Evolutionary conservation across 2,113 vertebrate species (phyloP).

Genomic region (Coracopsis vasa): DNA sequence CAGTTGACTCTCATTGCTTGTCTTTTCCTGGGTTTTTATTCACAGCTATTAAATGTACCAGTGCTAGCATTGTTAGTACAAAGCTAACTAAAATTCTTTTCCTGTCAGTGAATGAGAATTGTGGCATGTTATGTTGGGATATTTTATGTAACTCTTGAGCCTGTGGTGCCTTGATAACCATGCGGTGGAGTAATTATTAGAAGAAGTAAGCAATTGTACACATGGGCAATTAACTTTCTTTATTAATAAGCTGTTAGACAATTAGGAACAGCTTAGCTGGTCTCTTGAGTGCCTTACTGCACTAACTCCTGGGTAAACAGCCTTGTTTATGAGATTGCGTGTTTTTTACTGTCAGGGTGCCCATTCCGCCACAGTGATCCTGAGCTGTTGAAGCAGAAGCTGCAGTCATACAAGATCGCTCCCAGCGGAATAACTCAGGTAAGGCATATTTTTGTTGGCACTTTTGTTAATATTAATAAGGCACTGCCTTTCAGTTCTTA

Average conservation of each 20-base stretch:
- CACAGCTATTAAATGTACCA: not conserved
- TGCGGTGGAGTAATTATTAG: slow-evolving; percentile 27
- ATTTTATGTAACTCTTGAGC: slow-evolving; percentile 54
- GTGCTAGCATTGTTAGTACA: not conserved
- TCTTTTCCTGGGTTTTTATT: not conserved
- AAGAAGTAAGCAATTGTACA: slow-evolving; percentile 31
- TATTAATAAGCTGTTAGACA: slow-evolving; percentile 71
- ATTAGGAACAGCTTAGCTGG: slow-evolving; percentile 55
- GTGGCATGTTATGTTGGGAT: not conserved
- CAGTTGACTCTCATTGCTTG: not conserved
- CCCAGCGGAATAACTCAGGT: slow-evolving; percentile 87
- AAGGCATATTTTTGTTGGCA: slow-evolving; percentile 9
- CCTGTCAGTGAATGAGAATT: not conserved
- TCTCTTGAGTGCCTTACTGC: slow-evolving; percentile 43
- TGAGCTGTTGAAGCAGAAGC: slow-evolving; percentile 92
- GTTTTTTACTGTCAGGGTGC: slow-evolving; percentile 81
- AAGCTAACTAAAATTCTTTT: slow-evolving; percentile 17
- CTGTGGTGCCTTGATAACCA: slow-evolving; percentile 46
- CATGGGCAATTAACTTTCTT: slow-evolving; percentile 69
- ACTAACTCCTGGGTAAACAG: slow-evolving; percentile 48
- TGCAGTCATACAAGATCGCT: slow-evolving; percentile 89
- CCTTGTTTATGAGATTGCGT: slow-evolving; percentile 30
- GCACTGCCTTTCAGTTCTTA: not conserved
- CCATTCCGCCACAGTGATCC: slow-evolving; percentile 95
- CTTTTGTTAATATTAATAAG: not conserved